Evolutionary conservation across 1,140 invertebrate species (phyloP), one percentile per base, ranked within the genome.

Genomic region (Drosophila subobscura): DNA sequence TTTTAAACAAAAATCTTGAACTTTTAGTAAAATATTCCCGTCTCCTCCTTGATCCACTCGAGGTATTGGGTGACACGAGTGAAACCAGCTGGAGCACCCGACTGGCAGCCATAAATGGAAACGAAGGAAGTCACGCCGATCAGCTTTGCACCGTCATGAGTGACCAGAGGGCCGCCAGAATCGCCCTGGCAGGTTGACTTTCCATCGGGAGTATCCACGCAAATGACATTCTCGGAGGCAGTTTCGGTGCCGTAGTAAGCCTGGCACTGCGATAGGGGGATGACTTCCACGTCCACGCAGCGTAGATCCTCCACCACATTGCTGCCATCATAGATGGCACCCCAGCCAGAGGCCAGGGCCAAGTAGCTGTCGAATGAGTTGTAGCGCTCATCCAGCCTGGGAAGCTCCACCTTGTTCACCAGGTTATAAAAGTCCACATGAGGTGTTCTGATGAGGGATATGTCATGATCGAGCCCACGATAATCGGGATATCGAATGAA

Each of bases 81-180:
- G 72, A 93, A 94, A 0, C 93, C 93, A 14, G 92, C 92, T 0
- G 94, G 93, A 20, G 85, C 59, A 14, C 92, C 91, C 56, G 86
- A 79, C 33, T 92, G 93, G 75, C 94, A 94, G 2, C 93, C 93
- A 7, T 66, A 85, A 2, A 41, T 54, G 23, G 91, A 79, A 1
- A 93, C 92, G 63, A 93, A 94, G 14, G 93, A 92, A 2, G 93
- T 92, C 6, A 94, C 92, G 12, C 93, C 93, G n/a, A 93, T 90
- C 89, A 84, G 42, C 46, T 60, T 67, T 3, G 40, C 33, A 7
- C 67, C 68, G 10, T 74, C 64, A 6, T 79, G 57, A 4, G 75
- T 57, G 23, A 85, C 77, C 58, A 85, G 37, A 14, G 80, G 80
- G 10, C 80, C 80, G 20, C 80, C 80, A 3, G 80, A 85, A 41